Base-by-base conservation (phyloP, 2,888 invertebrate genomes). In the Cephalotes varians region DNA sequence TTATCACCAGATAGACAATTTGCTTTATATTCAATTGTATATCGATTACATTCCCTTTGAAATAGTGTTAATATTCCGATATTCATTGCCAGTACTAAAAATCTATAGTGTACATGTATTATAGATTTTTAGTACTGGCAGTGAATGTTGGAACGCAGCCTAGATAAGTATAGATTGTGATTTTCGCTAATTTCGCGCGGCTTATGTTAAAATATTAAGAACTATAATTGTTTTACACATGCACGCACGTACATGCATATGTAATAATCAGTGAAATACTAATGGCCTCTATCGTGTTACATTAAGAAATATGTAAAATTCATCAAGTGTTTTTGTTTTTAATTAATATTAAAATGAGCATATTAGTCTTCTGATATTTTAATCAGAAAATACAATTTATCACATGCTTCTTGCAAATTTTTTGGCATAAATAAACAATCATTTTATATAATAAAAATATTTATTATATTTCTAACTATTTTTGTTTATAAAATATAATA, bases 401-500 rank as follows among this genome's bases (percentile, higher is more conserved):
- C 3, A 7, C 0, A 31, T 60, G 37, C 5, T 21, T 37, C 60
- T 34, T 15, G 7, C 62, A 37, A 37, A 40, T 37, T 64, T 15
- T 37, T 49, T 49, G 31, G 3, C 2, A 49, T 67, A 40, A 73
- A 62, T 72, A 72, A 40, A 37, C 12, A 40, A 58, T 31, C 15
- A 1, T 47, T 74, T n/a, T 34, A 28, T 31, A 62, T 47, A 60
- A 73, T 44, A 62, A 73, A 15, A 62, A 37, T 74, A n/a, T n/a
- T 58, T 56, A 71, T 58, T 60, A 62, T 10, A 60, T 74, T 74
- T 62, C 0, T 3, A 74, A 62, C 62, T 40, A 5, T 58, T 44
- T 62, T 49, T 74, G n/a, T n/a, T 74, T 62, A 72, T 58, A 18
- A 72, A 72, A 72, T n/a, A 72, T n/a, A 58, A 72, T 72, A 58